A percentile compares a stretch with the other conserved stretches of the same genome.
phyloP scores from a whole-genome alignment of 2,113 vertebrate species.

The Leuciscus idus region DNA sequence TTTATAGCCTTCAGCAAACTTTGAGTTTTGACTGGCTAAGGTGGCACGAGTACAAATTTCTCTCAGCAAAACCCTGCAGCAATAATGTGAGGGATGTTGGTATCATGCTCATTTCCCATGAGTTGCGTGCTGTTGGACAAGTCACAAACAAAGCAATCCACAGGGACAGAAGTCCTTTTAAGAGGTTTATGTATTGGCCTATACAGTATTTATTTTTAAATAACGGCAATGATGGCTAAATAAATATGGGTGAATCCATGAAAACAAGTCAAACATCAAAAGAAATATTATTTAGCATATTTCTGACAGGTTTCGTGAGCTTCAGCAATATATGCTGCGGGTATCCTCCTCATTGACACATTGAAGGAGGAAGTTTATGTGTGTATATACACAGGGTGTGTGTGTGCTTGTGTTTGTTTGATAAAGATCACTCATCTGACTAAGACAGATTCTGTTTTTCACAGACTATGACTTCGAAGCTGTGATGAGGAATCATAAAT shows the following conservation, averaged over 20 bases:
- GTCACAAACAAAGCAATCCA: neutral
- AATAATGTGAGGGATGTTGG: neutral
- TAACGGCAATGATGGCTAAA: neutral
- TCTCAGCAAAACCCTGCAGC: neutral
- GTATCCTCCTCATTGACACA: neutral
- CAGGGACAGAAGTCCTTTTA: neutral
- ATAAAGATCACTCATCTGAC: constrained; percentile 12
- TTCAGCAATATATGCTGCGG: neutral
- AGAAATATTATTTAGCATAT: neutral
- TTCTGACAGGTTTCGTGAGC: neutral
- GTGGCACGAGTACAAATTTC: neutral
- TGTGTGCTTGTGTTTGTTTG: neutral
- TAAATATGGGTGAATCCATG: neutral
- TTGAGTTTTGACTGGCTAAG: neutral
- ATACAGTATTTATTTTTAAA: neutral
- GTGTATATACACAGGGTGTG: neutral
- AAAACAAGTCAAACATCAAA: neutral
- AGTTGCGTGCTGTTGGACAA: neutral
- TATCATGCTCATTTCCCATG: neutral
- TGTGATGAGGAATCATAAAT: constrained; percentile 29
- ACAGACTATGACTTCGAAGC: neutral
- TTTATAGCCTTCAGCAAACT: neutral
- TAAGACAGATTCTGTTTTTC: constrained; percentile 8
- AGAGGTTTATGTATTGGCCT: neutral
- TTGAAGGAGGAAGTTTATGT: neutral